Conservation (phyloP, 2,888 invertebrate species). For the Ceramica pisi region DNA sequence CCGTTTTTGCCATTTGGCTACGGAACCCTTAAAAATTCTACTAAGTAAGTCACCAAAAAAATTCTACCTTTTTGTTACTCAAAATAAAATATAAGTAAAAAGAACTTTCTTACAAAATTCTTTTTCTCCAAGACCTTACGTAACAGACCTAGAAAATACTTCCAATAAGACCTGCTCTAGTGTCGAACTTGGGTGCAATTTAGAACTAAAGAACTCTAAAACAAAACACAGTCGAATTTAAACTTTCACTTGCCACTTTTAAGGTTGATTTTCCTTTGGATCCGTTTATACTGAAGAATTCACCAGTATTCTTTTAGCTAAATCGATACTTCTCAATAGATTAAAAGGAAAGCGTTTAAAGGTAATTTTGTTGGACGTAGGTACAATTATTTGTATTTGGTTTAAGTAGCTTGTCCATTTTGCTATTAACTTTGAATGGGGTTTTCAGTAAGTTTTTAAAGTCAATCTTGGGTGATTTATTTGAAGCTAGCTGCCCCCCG, state of each 20-base stretch:
- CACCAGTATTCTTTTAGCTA: conserved; percentile 18
- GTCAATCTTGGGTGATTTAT: too few relatives aligned
- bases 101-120: conserved; percentile 2
- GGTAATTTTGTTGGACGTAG: conserved; percentile 36
- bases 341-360: conserved; percentile 35
- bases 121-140: background rate
- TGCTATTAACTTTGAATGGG: too few relatives aligned
- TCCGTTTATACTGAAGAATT: background rate
- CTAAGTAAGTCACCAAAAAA: too few relatives aligned
- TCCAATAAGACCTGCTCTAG: background rate
- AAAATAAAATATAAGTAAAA: conserved; percentile 13
- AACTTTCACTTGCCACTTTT: rapidly evolving
- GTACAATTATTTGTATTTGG: conserved; percentile 44
- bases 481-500: too few relatives aligned
- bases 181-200: conserved; percentile 30
- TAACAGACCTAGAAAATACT: conserved; percentile 11
- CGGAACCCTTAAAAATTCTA: too few relatives aligned
- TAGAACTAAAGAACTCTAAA: background rate
- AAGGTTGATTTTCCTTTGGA: conserved; percentile 5
- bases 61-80: background rate
- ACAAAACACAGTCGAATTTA: background rate
- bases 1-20: too few relatives aligned
- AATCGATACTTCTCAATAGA: conserved; percentile 44
- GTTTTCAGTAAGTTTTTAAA: too few relatives aligned
- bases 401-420: conserved; percentile 2